Base-by-base conservation (phyloP, 2,888 invertebrate genomes). In the Lucinisca nassula region DNA sequence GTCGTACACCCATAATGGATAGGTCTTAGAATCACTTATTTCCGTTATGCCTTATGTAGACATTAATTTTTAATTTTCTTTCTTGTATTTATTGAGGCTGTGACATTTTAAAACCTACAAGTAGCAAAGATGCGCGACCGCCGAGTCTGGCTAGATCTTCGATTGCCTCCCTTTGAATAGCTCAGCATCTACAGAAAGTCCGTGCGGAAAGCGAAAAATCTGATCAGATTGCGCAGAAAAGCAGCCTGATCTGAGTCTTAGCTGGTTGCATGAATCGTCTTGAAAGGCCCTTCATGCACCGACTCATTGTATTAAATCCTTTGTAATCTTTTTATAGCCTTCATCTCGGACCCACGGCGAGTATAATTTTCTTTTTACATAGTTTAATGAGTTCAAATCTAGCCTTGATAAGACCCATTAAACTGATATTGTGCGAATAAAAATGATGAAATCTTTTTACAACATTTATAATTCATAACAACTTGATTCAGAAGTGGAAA, bases 371-470 rank as follows among this genome's bases (percentile, higher is more conserved):
- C 58, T 58, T 58, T n/a, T 58, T 24, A 24, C 58, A 58, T 27
- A 58, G 58, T 58, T 58, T 58, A 58, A 58, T 58, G 58, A 58
- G 58, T 58, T 27, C 58, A 58, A 58, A 27, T 4, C 27, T 58
- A 58, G 58, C 58, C 24, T 58, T 58, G 58, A 58, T 58, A 58
- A 58, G 24, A 58, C 24, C 58, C 58, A 58, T 58, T 27, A 58
- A 58, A 27, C 27, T 58, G 58, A 58, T 58, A 58, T 58, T n/a
- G 27, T 58, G 27, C 58, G 58, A 27, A 58, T 58, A 58, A 58
- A 58, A 58, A 58, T 58, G 58, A 58, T 27, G 58, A 58, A n/a
- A 58, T 58, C 58, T 58, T 58, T n/a, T 58, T 58, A 27, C 58
- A 27, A 12, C 58, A 58, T 58, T 58, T 58, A 58, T 58, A 27